Evolutionary conservation across 2,888 invertebrate species (phyloP), one percentile per base, ranked within the genome.

Genomic region (Nomada ferruginata): DNA sequence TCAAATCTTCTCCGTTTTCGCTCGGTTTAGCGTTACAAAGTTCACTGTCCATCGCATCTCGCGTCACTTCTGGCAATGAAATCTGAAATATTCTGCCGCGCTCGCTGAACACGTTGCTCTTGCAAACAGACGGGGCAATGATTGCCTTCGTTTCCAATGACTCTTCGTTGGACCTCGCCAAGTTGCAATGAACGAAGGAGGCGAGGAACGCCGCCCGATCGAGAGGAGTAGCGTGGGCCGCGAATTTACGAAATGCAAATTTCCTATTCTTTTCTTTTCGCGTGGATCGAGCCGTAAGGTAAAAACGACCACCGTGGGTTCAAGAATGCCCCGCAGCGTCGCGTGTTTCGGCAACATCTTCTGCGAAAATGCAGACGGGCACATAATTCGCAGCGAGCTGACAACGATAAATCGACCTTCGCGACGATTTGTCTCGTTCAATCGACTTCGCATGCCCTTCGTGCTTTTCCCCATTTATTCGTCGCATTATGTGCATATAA

Each of bases 11-110:
- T 15, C 94, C 94, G 83, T 95, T 95, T 50, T 92, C 94, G 18
- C 74, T 57, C 55, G 84, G 78, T 65, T 90, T 84, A 26, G 89
- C 87, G 36, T 90, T 85, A 5, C 75, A 50, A 4, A 63, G 15
- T 9, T 82, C 70, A 3, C 76, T 84, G 1, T 47, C 3, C 15
- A 47, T 47, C 36, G 42, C 84, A 75, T 66, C 76, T 63, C 84
- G 76, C 63, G 93, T 92, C 89, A 95, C 94, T 2, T 92, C 94
- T 1, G 94, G 91, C 64, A 96, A 93, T 85, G 96, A 93, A 78
- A 96, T 94, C 0, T 95, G 95, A 92, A 97, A 94, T 2, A 96
- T 94, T 89, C 95, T 95, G 0, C 96, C 96, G 90, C 97, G 96
- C 9, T 96, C 95, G 20, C 95, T 95, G 91, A 97, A 96, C 60